Percentiles rank a stretch among this genome's conserved stretches.
phyloP scores from a whole-genome alignment of 2,113 vertebrate genomes.

The Kryptolebias marmoratus region DNA sequence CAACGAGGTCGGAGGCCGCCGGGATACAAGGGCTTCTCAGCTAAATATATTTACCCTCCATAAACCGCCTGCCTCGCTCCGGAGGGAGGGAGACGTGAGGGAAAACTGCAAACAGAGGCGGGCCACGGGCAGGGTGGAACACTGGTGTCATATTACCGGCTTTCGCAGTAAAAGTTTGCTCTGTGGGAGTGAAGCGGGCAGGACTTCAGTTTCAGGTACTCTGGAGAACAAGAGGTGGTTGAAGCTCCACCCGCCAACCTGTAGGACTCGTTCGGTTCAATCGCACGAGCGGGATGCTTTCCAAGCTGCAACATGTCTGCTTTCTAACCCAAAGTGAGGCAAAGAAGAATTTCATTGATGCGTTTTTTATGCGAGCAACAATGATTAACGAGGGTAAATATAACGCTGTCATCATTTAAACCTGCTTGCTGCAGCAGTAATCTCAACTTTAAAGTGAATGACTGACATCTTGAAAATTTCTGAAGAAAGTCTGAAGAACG shows the following conservation, averaged over 20 bases:
- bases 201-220: constrained; percentile 31
- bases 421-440: not conserved
- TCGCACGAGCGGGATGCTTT: constrained; percentile 15
- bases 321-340: not conserved
- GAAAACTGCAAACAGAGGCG: constrained; percentile 10
- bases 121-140: constrained; percentile 27
- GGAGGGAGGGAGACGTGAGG: not conserved
- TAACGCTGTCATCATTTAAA: not conserved
- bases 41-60: constrained; percentile 35
- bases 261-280: constrained; percentile 1
- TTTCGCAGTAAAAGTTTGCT: constrained; percentile 1
- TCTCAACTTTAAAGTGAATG: not conserved
- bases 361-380: not conserved
- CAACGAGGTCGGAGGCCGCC: constrained; percentile 32
- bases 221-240: not conserved
- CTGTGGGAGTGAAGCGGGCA: not conserved
- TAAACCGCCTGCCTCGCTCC: constrained; percentile 6
- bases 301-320: constrained; percentile 35
- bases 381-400: not conserved
- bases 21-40: constrained; percentile 22
- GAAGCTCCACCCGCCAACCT: constrained; percentile 36
- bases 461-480: not conserved
- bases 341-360: not conserved
- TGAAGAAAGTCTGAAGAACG: too few species aligned
- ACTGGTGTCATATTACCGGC: constrained; percentile 34